phyloP scores from a whole-genome alignment of 2,797 vertebrate genomes.

The Cyprinella venusta region DNA sequence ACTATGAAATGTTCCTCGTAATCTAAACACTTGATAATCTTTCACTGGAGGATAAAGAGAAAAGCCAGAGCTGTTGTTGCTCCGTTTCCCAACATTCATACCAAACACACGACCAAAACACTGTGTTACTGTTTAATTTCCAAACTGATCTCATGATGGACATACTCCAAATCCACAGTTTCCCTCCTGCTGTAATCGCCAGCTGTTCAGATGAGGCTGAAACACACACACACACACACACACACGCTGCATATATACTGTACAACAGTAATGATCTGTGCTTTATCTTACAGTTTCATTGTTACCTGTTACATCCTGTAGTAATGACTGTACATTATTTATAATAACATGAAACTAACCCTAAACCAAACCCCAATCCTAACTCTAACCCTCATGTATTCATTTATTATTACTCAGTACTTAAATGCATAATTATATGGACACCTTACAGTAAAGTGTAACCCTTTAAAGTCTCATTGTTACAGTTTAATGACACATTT shows the following conservation, averaged over 20 bases:
- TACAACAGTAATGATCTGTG: too few relatives aligned
- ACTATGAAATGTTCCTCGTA: neutral
- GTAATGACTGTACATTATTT: too few relatives aligned
- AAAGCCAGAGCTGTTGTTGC: slow-evolving; percentile 41
- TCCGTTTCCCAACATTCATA: slow-evolving; percentile 1
- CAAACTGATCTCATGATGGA: neutral
- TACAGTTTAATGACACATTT: too few relatives aligned
- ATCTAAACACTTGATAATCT: slow-evolving; percentile 27
- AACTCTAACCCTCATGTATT: too few relatives aligned
- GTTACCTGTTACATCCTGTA: too few relatives aligned
- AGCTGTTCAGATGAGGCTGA: neutral
- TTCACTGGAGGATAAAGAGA: slow-evolving; percentile 11
- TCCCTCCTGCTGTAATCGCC: neutral
- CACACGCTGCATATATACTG: neutral
- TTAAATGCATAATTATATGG: too few relatives aligned
- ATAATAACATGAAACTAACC: too few relatives aligned
- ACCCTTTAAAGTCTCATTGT: too few relatives aligned
- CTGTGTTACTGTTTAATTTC: neutral
- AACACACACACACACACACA: neutral
- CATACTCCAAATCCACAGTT: neutral
- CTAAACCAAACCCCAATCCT: too few relatives aligned
- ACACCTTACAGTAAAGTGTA: too few relatives aligned
- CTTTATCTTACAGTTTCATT: neutral
- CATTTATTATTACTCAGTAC: too few relatives aligned
- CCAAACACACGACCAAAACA: slow-evolving; percentile 8